A percentile compares a stretch with the other conserved stretches of the same genome.
phyloP scores from a whole-genome alignment of 2,113 vertebrate species.

The Rana temporaria region DNA sequence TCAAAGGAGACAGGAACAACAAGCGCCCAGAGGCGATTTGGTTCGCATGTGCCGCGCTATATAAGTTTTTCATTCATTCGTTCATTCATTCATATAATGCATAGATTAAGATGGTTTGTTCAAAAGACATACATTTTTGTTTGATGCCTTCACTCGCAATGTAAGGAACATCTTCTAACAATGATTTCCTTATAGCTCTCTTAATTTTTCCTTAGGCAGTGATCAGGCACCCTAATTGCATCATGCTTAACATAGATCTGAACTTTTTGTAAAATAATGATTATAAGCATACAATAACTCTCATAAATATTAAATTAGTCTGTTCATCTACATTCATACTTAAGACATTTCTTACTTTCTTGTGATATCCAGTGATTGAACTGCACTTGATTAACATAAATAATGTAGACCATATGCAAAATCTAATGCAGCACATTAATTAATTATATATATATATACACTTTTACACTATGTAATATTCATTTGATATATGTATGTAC shows the following conservation, averaged over 20 bases:
- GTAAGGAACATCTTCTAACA: no score
- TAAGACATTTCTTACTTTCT: not conserved
- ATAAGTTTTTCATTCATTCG: no score
- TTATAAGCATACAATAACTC: not conserved
- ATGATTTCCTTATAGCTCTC: not conserved
- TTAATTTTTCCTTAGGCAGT: not conserved
- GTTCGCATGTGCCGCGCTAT: no score
- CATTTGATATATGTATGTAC: slow-evolving; percentile 24
- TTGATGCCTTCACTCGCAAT: no score
- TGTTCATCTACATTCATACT: not conserved
- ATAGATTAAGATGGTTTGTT: no score
- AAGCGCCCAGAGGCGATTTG: no score
- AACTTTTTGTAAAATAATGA: not conserved
- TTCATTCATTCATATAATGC: no score
- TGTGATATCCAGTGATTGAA: not conserved
- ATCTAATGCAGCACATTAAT: not conserved
- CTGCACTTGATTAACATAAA: slow-evolving; percentile 21
- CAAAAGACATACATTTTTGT: no score
- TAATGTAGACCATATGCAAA: slow-evolving; percentile 12
- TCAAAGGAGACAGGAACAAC: no score
- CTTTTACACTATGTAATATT: slow-evolving; percentile 32
- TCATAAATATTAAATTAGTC: slow-evolving; percentile 16
- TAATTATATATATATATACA: slow-evolving; percentile 19
- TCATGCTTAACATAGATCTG: not conserved
- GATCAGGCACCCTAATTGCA: not conserved